A percentile compares a stretch with the other conserved stretches of the same genome.
Evolutionary conservation across 2,888 invertebrate genomes (phyloP).

Genomic region (Lissocephala sabroskyi): DNA sequence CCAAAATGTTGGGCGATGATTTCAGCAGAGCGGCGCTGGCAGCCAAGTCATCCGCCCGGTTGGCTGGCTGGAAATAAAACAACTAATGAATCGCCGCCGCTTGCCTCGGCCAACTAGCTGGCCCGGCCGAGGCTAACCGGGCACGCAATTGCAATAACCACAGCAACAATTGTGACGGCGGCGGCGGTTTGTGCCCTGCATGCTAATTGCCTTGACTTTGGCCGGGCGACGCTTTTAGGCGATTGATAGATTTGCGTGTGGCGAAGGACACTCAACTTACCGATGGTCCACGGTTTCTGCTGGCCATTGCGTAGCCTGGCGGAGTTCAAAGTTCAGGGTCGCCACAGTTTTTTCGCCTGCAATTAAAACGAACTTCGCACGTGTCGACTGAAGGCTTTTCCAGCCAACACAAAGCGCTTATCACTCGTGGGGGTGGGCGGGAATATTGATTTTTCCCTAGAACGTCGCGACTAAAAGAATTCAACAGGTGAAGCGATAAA

Average conservation of each 20-base stretch:
- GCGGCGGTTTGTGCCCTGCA: background rate
- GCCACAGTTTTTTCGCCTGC: background rate
- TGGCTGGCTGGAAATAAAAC: background rate
- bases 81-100: too few relatives aligned
- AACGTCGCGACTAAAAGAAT: too few relatives aligned
- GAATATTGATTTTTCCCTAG: too few relatives aligned
- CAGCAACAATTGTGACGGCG: conserved; percentile 1
- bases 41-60: conserved; percentile 32
- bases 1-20: conserved; percentile 71
- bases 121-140: conserved; percentile 19
- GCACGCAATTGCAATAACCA: conserved; percentile 56
- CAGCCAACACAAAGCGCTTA: too few relatives aligned
- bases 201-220: conserved; percentile 38
- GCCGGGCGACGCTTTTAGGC: conserved; percentile 14
- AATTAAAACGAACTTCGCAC: too few relatives aligned
- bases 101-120: conserved; percentile 23
- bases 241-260: conserved; percentile 12
- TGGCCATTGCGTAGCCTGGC: conserved; percentile 48
- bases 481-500: too few relatives aligned
- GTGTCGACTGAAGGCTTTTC: too few relatives aligned
- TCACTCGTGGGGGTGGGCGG: too few relatives aligned
- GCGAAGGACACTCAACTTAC: conserved; percentile 40
- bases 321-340: conserved; percentile 56
- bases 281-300: conserved; percentile 43
- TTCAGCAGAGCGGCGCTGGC: conserved; percentile 63